phyloP scores from a whole-genome alignment of 2,113 vertebrate genomes.

The Isurus oxyrinchus region DNA sequence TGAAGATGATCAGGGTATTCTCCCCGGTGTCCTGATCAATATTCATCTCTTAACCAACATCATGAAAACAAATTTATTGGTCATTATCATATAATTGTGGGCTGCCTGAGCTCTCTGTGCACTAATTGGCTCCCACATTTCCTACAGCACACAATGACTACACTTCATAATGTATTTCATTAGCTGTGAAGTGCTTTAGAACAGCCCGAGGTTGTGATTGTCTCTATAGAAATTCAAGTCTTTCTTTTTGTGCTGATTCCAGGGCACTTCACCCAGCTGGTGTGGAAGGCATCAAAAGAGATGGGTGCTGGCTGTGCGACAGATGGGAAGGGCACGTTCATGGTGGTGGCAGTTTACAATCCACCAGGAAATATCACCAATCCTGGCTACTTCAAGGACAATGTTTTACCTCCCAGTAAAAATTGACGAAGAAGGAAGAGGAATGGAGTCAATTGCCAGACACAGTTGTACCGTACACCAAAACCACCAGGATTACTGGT shows the following conservation, averaged over 20 bases:
- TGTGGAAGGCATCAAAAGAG: conserved; percentile 47
- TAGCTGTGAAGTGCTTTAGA: not conserved
- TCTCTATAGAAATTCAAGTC: not conserved
- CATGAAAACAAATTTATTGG: too few relatives aligned
- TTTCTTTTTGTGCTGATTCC: not conserved
- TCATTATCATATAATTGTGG: not conserved
- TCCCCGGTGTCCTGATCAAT: not conserved
- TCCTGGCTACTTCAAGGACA: conserved; percentile 48
- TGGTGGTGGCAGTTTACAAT: conserved; percentile 48
- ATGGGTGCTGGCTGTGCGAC: conserved; percentile 48
- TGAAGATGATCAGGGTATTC: not conserved
- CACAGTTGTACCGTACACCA: not conserved
- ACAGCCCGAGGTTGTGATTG: not conserved
- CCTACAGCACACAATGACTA: not conserved
- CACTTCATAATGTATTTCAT: too few relatives aligned
- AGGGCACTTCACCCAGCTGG: conserved; percentile 55
- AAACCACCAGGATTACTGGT: not conserved
- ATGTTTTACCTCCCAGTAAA: conserved; percentile 44
- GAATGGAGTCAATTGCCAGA: not conserved
- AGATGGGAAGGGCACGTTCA: conserved; percentile 46
- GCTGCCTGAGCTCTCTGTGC: not conserved
- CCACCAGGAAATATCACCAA: conserved; percentile 48
- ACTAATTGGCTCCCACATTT: not conserved
- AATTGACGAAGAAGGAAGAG: conserved; percentile 10
- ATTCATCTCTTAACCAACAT: not conserved